A percentile compares a stretch with the other conserved stretches of the same genome.
These are phyloP conservation scores for Drepana arcuata DNA, from an alignment of 1,140 invertebrate species.

Conservation along the genomic window DNA sequence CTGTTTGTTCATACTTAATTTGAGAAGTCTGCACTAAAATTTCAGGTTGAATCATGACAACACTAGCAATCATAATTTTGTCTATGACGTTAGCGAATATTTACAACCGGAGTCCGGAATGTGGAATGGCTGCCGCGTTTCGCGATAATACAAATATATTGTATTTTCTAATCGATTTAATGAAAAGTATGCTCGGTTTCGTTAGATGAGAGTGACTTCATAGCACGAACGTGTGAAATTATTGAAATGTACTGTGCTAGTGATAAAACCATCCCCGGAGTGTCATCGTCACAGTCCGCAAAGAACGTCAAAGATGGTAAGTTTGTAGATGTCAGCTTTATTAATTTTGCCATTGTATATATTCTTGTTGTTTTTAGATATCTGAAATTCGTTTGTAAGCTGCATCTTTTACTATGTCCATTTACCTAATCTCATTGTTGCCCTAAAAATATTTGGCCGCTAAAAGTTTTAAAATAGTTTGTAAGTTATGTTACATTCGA, in stretches of 20 bases:
- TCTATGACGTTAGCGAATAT: slow-evolving; percentile 61
- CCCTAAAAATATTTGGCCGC: no score
- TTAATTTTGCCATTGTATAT: slow-evolving; percentile 19
- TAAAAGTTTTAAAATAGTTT: slow-evolving; percentile 9
- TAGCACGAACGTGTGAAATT: slow-evolving; percentile 30
- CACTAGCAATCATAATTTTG: slow-evolving; percentile 20
- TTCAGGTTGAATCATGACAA: background rate
- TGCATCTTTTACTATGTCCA: no score
- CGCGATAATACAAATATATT: slow-evolving; percentile 53
- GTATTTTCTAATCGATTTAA: slow-evolving; percentile 45
- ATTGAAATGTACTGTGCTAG: slow-evolving; percentile 67
- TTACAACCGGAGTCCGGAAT: slow-evolving; percentile 71
- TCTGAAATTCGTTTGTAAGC: no score
- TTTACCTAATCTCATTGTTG: no score
- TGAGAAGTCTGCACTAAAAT: no score
- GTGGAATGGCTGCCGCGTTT: slow-evolving; percentile 67
- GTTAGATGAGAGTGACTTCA: slow-evolving; percentile 40
- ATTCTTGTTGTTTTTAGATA: no score
- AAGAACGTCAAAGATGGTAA: slow-evolving; percentile 72
- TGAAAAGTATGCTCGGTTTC: slow-evolving; percentile 46
- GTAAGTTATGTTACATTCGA: slow-evolving; percentile 1
- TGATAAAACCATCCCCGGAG: slow-evolving; percentile 70
- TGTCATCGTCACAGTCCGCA: slow-evolving; percentile 68
- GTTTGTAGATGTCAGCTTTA: slow-evolving; percentile 67
- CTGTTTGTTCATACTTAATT: no score